Base-by-base conservation (phyloP, 2,113 vertebrate species). In the Romanogobio albipinnatus region DNA sequence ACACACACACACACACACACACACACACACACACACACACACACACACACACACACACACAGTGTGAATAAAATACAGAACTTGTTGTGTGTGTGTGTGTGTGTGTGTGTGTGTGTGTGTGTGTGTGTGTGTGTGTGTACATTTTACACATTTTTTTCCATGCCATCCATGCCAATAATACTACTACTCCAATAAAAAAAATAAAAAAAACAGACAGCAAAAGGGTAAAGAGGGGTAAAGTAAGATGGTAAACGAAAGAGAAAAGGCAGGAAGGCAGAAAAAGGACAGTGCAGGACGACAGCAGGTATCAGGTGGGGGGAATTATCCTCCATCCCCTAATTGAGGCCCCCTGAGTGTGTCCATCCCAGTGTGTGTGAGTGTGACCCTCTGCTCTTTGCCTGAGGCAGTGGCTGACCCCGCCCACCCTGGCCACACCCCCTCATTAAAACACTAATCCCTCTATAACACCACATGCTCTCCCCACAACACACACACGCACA, bases 391-490 rank as follows among this genome's bases (percentile, higher is more conserved):
- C 88, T 87, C 81, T 86, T 89, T 75, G 88, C 88, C 88, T 89
- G 76, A 89, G 88, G 88, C 88, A 84, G 36, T 85, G 84, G 19
- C 86, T 89, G 88, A 87, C 88, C 88, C 86, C 76, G 71, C 51
- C 86, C 76, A 82, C 84, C 84, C 84, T 85, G 68, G 81, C 86
- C 84, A 86, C 88, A 86, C 88, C 88, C 45, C 78, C 84, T 87
- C 86, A 89, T 87, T 87, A 87, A 89, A 87, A 89, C 88, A 89
- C 86, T 87, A 89, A 87, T 86, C 86, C 88, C 79, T 82, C 82
- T 85, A 86, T 82, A 84, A 64, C 66, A 51, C 84, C 86, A 89
- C 86, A 89, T 86, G 86, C 70, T 85, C 88, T 79, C 78, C 84
- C 56, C 74, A 84, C 80, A 81, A 81, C 83, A 82, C 83, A 66